Conservation (phyloP, 37 sponge, comb jelly and placozoan genomes). For the Aplysina aerophoba region DNA sequence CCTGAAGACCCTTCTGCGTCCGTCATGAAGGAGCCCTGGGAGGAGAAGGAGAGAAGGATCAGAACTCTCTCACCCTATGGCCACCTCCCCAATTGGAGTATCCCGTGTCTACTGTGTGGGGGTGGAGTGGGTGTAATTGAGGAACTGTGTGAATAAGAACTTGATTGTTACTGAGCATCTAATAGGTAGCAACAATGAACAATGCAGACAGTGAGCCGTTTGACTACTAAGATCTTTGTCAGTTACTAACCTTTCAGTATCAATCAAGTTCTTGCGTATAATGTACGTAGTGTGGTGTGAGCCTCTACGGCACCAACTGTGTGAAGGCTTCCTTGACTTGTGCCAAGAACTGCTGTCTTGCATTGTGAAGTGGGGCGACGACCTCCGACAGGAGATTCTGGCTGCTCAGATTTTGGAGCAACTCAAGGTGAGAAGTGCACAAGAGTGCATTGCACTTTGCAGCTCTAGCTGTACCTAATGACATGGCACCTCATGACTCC, state of each 20-base stretch:
- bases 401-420: conserved; percentile 88
- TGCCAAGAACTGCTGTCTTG: conserved; percentile 73
- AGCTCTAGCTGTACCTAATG: too few species aligned
- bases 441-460: too few species aligned
- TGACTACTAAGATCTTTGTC: too few species aligned
- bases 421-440: conserved; percentile 63
- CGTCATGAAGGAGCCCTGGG: conserved; percentile 93
- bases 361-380: conserved; percentile 97
- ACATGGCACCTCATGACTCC: too few species aligned
- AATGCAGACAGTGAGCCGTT: too few species aligned
- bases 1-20: conserved; percentile 89
- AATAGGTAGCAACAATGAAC: too few species aligned
- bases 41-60: conserved; percentile 80
- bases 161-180: too few species aligned
- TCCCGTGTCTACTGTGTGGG: conserved; percentile 30
- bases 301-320: too few species aligned
- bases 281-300: too few species aligned
- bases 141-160: background rate
- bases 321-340: conserved; percentile 29
- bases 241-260: too few species aligned
- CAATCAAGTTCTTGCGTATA: background rate
- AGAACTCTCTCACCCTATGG: conserved; percentile 87
- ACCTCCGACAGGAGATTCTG: conserved; percentile 92
- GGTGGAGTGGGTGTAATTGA: background rate
- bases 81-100: conserved; percentile 94